Percentiles rank a stretch among this genome's conserved stretches.
These are phyloP conservation scores for Drosophila putrida DNA, from an alignment of 2,888 invertebrate genomes.

Conservation along the genomic window DNA sequence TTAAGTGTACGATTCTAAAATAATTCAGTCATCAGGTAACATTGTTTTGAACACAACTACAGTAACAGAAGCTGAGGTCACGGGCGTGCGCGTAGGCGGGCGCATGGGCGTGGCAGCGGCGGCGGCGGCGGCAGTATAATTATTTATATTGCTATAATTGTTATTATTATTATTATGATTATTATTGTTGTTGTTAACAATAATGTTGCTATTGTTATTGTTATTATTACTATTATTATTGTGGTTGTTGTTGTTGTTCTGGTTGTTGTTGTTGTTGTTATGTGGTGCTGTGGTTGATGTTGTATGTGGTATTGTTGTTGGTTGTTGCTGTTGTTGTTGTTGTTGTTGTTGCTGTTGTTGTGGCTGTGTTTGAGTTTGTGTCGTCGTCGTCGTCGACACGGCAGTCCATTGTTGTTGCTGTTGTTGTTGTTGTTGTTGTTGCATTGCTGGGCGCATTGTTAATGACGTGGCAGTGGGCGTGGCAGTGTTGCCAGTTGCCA, in stretches of 20 bases:
- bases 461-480: constrained; percentile 42
- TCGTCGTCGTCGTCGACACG: constrained; percentile 64
- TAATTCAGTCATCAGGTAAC: constrained; percentile 86
- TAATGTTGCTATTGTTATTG: constrained; percentile 27
- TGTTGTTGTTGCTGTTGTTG: constrained; percentile 51
- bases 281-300: constrained; percentile 41
- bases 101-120: constrained; percentile 60
- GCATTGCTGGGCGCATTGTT: constrained; percentile 58
- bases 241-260: constrained; percentile 39
- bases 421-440: constrained; percentile 66
- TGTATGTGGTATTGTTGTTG: constrained; percentile 37
- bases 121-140: constrained; percentile 48
- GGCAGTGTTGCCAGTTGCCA: constrained; percentile 33
- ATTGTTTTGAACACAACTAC: constrained; percentile 86
- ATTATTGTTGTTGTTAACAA: constrained; percentile 35
- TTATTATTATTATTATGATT: constrained; percentile 40
- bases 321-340: constrained; percentile 34
- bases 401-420: constrained; percentile 70
- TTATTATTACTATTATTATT: constrained; percentile 35
- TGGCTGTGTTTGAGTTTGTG: constrained; percentile 59
- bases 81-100: constrained; percentile 62
- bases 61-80: constrained; percentile 85
- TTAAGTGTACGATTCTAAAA: constrained; percentile 80
- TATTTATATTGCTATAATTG: constrained; percentile 52
- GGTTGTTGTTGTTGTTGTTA: constrained; percentile 46